A percentile compares a stretch with the other conserved stretches of the same genome.
Conservation (phyloP, 2,797 vertebrate species). For the Halcyon leucocephala region DNA sequence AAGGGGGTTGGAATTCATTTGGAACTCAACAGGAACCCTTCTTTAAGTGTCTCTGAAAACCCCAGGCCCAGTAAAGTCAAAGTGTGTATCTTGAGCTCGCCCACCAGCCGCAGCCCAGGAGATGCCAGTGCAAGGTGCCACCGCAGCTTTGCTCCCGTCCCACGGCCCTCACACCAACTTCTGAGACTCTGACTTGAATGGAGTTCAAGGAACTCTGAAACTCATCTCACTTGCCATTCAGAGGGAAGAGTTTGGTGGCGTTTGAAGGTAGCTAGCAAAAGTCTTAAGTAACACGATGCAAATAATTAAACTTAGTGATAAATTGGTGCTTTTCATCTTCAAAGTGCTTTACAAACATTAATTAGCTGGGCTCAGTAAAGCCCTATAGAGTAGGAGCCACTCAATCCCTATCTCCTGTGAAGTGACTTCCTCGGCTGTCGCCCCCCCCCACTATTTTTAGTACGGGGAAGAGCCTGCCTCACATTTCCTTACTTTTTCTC, state of each 20-base stretch:
- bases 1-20: background rate
- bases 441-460: background rate
- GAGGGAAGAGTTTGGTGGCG: background rate
- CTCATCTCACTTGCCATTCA: background rate
- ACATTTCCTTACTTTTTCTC: background rate
- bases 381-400: background rate
- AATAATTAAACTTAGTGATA: conserved; percentile 47
- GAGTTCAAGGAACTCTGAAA: background rate
- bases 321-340: conserved; percentile 50
- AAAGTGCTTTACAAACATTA: conserved; percentile 35
- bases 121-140: accelerated
- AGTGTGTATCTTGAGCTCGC: background rate
- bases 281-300: conserved; percentile 30
- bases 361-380: conserved; percentile 13
- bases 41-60: background rate
- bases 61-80: background rate
- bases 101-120: background rate
- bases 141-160: background rate
- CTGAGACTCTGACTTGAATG: background rate
- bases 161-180: background rate
- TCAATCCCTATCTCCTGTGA: background rate
- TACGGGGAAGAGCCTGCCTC: background rate
- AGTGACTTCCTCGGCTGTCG: background rate
- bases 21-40: background rate
- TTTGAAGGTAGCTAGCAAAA: conserved; percentile 18